Conservation (phyloP, 2,888 invertebrate genomes). For the Brachyopa scutellaris region DNA sequence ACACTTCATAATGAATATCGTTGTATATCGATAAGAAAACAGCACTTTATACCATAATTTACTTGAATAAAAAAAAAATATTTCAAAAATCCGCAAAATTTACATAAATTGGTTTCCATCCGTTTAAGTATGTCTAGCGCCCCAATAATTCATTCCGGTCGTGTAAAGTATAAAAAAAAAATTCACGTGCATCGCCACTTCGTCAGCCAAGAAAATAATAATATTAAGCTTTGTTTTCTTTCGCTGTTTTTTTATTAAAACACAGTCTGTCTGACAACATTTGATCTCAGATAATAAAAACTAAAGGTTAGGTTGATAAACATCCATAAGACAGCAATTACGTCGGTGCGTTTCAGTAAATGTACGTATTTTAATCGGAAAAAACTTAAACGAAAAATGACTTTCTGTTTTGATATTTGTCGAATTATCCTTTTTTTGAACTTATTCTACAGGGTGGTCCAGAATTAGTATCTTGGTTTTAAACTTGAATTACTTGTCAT, state of each 20-base stretch:
- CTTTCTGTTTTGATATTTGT: no score
- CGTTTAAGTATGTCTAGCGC: conserved; percentile 22
- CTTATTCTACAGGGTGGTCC: no score
- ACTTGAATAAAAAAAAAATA: not conserved
- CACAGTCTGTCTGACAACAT: not conserved
- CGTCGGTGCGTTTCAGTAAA: no score
- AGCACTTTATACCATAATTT: conserved; percentile 22
- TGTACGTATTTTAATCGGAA: no score
- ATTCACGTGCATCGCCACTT: conserved; percentile 33
- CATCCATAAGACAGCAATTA: no score
- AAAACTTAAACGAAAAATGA: no score
- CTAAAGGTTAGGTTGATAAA: no score
- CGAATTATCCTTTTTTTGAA: no score
- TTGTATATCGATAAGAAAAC: not conserved
- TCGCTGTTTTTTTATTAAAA: not conserved
- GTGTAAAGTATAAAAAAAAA: conserved; percentile 32
- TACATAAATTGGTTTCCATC: conserved; percentile 18
- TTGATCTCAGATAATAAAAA: not conserved
- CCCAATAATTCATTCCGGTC: conserved; percentile 46
- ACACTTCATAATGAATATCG: conserved; percentile 20
- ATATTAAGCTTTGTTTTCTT: not conserved
- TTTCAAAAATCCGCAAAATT: not conserved
- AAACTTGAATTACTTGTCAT: no score
- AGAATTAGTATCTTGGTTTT: no score
- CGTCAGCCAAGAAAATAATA: conserved; percentile 15